phyloP scores from a whole-genome alignment of 1,140 invertebrate species.

The Penaeus japonicus region DNA sequence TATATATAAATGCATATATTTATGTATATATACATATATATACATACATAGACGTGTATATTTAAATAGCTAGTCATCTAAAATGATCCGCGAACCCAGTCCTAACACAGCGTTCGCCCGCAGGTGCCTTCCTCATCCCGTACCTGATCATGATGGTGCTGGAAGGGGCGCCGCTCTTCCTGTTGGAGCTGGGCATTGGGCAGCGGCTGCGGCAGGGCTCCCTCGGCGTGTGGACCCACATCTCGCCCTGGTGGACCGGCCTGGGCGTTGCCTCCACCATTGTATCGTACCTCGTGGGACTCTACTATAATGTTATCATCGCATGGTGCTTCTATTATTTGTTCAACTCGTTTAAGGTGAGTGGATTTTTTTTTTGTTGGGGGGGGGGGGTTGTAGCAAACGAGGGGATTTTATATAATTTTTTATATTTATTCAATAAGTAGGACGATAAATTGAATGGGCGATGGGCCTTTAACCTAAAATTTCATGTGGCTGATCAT shows the following conservation, averaged over 20 bases:
- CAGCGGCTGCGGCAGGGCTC: constrained; percentile 88
- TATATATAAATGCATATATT: background rate
- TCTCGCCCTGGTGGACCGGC: constrained; percentile 90
- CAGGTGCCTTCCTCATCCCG: constrained; percentile 97
- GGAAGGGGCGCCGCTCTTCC: constrained; percentile 91
- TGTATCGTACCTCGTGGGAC: constrained; percentile 73
- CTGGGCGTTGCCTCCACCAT: constrained; percentile 90
- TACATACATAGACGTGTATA: background rate
- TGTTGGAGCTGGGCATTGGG: constrained; percentile 93
- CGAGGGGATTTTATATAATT: no score
- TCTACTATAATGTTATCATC: constrained; percentile 99
- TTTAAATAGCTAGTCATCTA: no score
- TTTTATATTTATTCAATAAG: no score
- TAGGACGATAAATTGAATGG: no score
- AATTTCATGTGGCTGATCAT: no score
- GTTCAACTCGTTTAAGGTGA: constrained; percentile 86
- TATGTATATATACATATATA: background rate
- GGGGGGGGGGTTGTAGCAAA: no score
- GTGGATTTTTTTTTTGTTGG: no score
- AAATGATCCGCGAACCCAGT: background rate
- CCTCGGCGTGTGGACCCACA: constrained; percentile 92
- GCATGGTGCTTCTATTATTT: constrained; percentile 98
- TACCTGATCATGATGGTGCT: constrained; percentile 92
- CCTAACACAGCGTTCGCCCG: constrained; percentile 47
- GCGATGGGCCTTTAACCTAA: no score